Evolutionary conservation across 2,113 vertebrate genomes (phyloP).

Genomic region (Muntiacus reevesi): DNA sequence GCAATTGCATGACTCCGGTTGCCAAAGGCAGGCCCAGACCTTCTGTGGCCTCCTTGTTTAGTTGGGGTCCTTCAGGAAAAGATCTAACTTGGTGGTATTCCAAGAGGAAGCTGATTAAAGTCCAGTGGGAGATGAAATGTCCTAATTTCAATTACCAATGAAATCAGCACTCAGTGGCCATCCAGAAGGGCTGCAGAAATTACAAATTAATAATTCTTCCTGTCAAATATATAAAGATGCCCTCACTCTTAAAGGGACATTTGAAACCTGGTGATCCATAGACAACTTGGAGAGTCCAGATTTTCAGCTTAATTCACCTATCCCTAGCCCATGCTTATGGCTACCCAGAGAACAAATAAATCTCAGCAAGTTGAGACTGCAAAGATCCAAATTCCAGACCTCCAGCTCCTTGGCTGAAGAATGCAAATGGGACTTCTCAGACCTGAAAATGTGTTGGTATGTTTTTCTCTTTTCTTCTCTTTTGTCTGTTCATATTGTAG

Average conservation of each 20-base stretch:
- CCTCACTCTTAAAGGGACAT: slow-evolving; percentile 20
- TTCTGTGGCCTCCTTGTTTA: slow-evolving; percentile 37
- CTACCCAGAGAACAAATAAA: background rate
- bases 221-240: slow-evolving; percentile 50
- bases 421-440: background rate
- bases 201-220: slow-evolving; percentile 54
- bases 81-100: slow-evolving; percentile 42
- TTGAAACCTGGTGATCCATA: slow-evolving; percentile 21
- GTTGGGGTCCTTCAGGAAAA: slow-evolving; percentile 49
- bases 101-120: slow-evolving; percentile 57
- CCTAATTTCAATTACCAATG: slow-evolving; percentile 63
- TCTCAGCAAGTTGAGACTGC: background rate
- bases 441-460: background rate
- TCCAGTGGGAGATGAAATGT: slow-evolving; percentile 21
- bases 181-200: background rate
- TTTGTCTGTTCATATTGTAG: background rate
- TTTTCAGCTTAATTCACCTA: background rate
- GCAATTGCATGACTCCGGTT: background rate
- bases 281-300: background rate
- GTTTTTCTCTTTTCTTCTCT: background rate
- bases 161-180: slow-evolving; percentile 56
- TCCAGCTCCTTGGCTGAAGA: background rate
- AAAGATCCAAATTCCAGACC: background rate
- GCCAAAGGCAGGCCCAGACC: slow-evolving; percentile 40
- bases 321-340: background rate